A percentile compares a stretch with the other conserved stretches of the same genome.
These are phyloP conservation scores for Calephelis virginiensis DNA, from an alignment of 1,140 invertebrate genomes.

Conservation along the genomic window DNA sequence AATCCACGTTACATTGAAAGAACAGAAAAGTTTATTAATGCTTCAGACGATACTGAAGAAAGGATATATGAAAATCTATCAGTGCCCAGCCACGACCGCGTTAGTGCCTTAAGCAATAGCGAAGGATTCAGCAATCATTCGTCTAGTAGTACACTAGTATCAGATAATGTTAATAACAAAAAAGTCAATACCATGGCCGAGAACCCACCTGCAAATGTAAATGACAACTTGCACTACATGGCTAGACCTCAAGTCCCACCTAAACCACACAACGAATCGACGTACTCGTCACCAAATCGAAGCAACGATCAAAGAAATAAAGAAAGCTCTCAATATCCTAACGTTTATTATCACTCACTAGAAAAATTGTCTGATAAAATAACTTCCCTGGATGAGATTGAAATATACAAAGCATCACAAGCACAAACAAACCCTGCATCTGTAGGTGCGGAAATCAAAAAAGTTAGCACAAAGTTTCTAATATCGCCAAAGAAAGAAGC, in stretches of 20 bases:
- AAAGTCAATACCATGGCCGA: slow-evolving; percentile 23
- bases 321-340: slow-evolving; percentile 41
- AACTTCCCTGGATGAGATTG: slow-evolving; percentile 54
- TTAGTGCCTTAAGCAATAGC: slow-evolving; percentile 34
- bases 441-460: slow-evolving; percentile 72
- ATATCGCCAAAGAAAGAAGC: slow-evolving; percentile 76
- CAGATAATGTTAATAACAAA: slow-evolving; percentile 50
- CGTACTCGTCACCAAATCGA: slow-evolving; percentile 25
- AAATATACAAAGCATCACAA: slow-evolving; percentile 59
- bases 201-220: slow-evolving; percentile 21
- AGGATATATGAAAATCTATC: slow-evolving; percentile 67
- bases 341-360: slow-evolving; percentile 69
- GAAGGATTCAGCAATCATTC: slow-evolving; percentile 51
- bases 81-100: slow-evolving; percentile 29
- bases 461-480: slow-evolving; percentile 68
- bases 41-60: slow-evolving; percentile 36
- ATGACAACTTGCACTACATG: slow-evolving; percentile 31
- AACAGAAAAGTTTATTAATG: slow-evolving; percentile 34
- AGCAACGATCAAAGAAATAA: slow-evolving; percentile 25
- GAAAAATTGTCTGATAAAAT: slow-evolving; percentile 59
- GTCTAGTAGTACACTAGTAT: slow-evolving; percentile 66
- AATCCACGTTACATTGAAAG: slow-evolving; percentile 42
- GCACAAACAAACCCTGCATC: slow-evolving; percentile 54
- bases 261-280: slow-evolving; percentile 48
- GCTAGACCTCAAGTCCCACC: slow-evolving; percentile 65